These are phyloP conservation scores for Musca domestica DNA, from an alignment of 1,140 invertebrate genomes.

Conservation along the genomic window DNA sequence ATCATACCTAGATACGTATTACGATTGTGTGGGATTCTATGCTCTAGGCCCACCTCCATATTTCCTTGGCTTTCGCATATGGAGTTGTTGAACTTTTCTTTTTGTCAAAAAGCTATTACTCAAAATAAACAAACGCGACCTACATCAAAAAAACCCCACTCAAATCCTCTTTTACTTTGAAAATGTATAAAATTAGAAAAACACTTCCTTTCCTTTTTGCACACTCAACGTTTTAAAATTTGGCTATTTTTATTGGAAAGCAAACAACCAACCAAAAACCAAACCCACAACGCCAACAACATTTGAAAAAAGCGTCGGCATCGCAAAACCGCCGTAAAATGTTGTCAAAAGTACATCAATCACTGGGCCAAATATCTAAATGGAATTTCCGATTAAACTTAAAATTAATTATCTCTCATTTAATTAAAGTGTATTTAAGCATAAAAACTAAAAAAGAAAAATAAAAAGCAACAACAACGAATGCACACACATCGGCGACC, in stretches of 20 bases:
- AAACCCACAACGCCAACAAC: background rate
- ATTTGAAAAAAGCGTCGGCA: background rate
- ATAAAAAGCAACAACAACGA: background rate
- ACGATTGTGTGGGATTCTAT: too few species aligned
- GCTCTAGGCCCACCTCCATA: too few species aligned
- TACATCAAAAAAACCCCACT: background rate
- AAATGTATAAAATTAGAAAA: too few species aligned
- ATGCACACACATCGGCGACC: background rate
- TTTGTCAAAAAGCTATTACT: background rate
- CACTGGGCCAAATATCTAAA: constrained; percentile 10
- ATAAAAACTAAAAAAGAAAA: constrained; percentile 3
- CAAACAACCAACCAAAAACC: background rate
- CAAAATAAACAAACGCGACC: background rate
- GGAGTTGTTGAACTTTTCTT: too few species aligned
- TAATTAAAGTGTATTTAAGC: constrained; percentile 25
- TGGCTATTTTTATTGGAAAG: too few species aligned
- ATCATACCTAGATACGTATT: too few species aligned
- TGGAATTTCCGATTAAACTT: constrained; percentile 26
- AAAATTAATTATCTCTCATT: constrained; percentile 23
- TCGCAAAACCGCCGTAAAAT: background rate
- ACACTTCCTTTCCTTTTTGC: too few species aligned
- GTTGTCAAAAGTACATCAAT: constrained; percentile 22
- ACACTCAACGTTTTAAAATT: too few species aligned
- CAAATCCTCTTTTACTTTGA: background rate
- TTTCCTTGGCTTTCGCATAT: too few species aligned